Percentiles rank a stretch among this genome's conserved stretches.
phyloP scores from a whole-genome alignment of 2,888 invertebrate species.

The Nemurella pictetii region DNA sequence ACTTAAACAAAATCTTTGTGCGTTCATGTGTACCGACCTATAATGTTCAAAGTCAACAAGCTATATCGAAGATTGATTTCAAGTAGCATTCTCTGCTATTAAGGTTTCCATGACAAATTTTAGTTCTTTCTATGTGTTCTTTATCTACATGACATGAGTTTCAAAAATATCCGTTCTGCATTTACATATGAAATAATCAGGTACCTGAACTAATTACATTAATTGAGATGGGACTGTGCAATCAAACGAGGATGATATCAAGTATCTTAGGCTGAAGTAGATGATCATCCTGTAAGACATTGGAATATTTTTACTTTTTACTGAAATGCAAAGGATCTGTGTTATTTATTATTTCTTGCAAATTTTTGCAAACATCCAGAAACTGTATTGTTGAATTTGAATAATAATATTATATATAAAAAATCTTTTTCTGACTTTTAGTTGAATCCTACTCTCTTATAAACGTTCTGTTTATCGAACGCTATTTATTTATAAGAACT shows the following conservation, averaged over 20 bases:
- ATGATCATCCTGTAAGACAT: neutral
- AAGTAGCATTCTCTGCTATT: no score
- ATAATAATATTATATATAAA: neutral
- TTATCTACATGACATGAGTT: neutral
- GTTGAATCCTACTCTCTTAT: no score
- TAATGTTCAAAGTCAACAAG: constrained; percentile 13
- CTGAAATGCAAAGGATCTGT: neutral
- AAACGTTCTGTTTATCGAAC: no score
- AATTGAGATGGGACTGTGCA: neutral
- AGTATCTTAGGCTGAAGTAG: neutral
- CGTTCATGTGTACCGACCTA: neutral
- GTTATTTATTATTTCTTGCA: constrained; percentile 3
- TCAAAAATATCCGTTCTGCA: neutral
- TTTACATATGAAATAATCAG: neutral
- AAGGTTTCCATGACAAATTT: neutral
- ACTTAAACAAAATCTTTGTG: neutral
- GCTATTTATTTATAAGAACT: neutral
- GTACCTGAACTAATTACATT: constrained; percentile 1
- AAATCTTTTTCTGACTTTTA: no score
- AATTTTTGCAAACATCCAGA: neutral
- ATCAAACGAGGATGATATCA: neutral
- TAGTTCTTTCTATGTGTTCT: neutral
- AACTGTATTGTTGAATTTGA: neutral
- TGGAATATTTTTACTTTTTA: neutral
- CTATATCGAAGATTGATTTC: constrained; percentile 33